phyloP scores from a whole-genome alignment of 2,888 invertebrate species.

The Apodemia duryi region DNA sequence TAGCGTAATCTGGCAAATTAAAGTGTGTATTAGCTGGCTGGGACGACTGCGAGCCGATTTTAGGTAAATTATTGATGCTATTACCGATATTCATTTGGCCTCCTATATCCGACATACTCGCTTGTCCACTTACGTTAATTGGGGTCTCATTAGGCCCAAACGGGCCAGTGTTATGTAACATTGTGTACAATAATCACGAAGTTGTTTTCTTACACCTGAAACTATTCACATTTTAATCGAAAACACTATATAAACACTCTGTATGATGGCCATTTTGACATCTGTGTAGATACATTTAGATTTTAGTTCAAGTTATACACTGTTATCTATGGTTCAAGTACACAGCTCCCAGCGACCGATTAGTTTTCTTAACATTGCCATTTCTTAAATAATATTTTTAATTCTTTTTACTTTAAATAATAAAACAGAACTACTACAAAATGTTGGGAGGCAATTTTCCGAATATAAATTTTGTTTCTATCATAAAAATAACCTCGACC shows the following conservation, averaged over 20 bases:
- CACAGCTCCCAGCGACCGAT: too few relatives aligned
- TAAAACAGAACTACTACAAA: too few relatives aligned
- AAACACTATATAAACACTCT: conserved; percentile 48
- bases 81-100: conserved; percentile 46
- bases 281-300: conserved; percentile 10
- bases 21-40: conserved; percentile 42
- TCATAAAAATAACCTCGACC: too few relatives aligned
- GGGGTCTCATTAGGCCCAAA: conserved; percentile 58
- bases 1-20: conserved; percentile 45
- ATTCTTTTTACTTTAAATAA: too few relatives aligned
- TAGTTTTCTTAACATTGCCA: too few relatives aligned
- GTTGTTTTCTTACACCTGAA: conserved; percentile 27
- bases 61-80: conserved; percentile 52
- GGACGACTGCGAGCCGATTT: conserved; percentile 46
- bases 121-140: conserved; percentile 49
- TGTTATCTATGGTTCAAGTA: too few relatives aligned
- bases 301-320: too few relatives aligned
- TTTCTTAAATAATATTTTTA: too few relatives aligned
- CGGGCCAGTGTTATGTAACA: conserved; percentile 65
- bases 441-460: too few relatives aligned
- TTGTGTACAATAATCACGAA: conserved; percentile 35
- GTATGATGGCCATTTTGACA: conserved; percentile 61
- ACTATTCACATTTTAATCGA: conserved; percentile 28
- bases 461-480: too few relatives aligned
- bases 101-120: conserved; percentile 49